phyloP scores from a whole-genome alignment of 2,797 vertebrate genomes.

The Odontamblyopus lacepedii region DNA sequence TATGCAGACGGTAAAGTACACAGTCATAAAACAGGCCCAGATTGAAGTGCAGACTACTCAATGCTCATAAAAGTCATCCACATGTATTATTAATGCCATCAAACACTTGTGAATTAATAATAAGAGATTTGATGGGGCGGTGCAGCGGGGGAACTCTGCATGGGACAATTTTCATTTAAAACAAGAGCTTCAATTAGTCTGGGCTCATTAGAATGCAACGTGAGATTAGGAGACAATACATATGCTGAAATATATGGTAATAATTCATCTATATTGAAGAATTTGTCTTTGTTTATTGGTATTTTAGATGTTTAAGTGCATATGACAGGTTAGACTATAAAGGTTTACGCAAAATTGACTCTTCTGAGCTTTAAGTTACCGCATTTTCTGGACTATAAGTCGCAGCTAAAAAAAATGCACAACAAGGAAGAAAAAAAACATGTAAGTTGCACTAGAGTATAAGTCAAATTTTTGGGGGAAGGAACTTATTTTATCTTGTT shows the following conservation, averaged over 20 bases:
- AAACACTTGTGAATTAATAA: conserved; percentile 65
- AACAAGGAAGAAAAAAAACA: too few relatives aligned
- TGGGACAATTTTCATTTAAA: neutral
- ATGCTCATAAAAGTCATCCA: conserved; percentile 52
- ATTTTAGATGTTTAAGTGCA: neutral
- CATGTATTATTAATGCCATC: conserved; percentile 65
- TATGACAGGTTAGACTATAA: too few relatives aligned
- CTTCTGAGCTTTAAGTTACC: too few relatives aligned
- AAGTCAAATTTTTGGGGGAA: too few relatives aligned
- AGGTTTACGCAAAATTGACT: too few relatives aligned
- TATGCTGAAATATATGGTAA: neutral
- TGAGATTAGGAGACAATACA: neutral
- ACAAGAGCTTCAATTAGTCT: neutral
- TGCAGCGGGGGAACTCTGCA: conserved; percentile 28
- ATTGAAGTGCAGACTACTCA: conserved; percentile 41
- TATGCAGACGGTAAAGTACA: conserved; percentile 16
- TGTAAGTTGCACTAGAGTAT: too few relatives aligned
- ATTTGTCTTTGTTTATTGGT: neutral
- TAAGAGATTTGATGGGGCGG: conserved; percentile 27
- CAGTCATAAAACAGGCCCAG: conserved; percentile 32
- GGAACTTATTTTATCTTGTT: too few relatives aligned
- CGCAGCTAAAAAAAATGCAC: too few relatives aligned
- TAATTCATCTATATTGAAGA: neutral
- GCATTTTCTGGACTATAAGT: too few relatives aligned
- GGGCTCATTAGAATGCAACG: neutral